These are phyloP conservation scores for Pseudopleuronectes americanus DNA, from an alignment of 2,797 vertebrate genomes.

Conservation along the genomic window DNA sequence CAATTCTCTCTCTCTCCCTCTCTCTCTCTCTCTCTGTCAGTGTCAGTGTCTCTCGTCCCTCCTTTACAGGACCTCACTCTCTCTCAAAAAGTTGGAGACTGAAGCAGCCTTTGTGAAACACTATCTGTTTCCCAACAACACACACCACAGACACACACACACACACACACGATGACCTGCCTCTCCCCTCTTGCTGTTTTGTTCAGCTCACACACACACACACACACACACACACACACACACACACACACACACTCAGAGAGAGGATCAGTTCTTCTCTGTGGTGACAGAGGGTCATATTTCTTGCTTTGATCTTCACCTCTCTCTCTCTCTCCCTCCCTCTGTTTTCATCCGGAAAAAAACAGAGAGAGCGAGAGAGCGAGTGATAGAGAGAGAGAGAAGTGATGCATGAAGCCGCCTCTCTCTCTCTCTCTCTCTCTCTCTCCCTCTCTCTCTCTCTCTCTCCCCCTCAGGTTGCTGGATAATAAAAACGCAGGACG, in stretches of 20 bases:
- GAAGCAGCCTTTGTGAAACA: constrained; percentile 76
- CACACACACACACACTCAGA: constrained; percentile 36
- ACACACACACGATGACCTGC: constrained; percentile 61
- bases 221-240: constrained; percentile 40
- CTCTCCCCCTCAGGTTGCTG: constrained; percentile 23
- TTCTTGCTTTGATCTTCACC: constrained; percentile 80
- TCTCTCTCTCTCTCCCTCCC: constrained; percentile 1
- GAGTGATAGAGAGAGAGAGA: constrained; percentile 7
- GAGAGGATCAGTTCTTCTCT: constrained; percentile 70
- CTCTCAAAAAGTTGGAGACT: constrained; percentile 46
- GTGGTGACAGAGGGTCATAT: constrained; percentile 77
- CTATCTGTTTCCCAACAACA: constrained; percentile 64
- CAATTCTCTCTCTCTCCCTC: neutral
- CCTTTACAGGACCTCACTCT: neutral
- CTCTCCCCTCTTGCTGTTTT: constrained; percentile 63
- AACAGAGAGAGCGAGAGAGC: constrained; percentile 5
- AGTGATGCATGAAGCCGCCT: constrained; percentile 70
- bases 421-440: no score
- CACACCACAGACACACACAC: constrained; percentile 50
- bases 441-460: no score
- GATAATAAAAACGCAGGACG: constrained; percentile 2
- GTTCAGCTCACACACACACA: constrained; percentile 51
- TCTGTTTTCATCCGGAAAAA: constrained; percentile 23
- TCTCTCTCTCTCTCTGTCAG: no score
- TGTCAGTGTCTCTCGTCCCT: constrained; percentile 19